These are phyloP conservation scores for Therioaphis trifolii DNA, from an alignment of 2,888 invertebrate genomes.

Conservation along the genomic window DNA sequence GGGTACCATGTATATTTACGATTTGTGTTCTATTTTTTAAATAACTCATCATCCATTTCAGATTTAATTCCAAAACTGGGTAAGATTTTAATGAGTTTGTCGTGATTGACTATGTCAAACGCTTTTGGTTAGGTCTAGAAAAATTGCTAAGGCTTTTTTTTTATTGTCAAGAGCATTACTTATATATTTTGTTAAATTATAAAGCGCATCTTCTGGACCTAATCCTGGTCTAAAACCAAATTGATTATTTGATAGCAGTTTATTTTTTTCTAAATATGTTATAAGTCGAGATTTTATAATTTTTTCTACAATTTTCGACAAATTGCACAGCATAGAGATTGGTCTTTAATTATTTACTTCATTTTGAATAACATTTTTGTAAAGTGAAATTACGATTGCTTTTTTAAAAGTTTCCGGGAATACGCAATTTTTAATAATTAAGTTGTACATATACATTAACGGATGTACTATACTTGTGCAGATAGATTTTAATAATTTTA, in stretches of 20 bases:
- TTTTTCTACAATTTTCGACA: background rate
- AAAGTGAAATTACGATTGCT: no score
- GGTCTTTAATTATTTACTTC: background rate
- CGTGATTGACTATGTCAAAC: background rate
- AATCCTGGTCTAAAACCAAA: constrained; percentile 18
- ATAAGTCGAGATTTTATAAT: background rate
- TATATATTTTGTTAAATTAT: constrained; percentile 4
- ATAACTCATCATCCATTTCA: no score
- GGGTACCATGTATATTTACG: no score
- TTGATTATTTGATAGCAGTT: no score
- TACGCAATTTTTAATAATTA: no score
- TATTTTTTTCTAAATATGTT: background rate
- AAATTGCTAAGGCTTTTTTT: constrained; percentile 6
- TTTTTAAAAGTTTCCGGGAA: background rate
- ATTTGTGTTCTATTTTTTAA: no score
- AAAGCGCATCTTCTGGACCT: constrained; percentile 9
- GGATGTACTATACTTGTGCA: no score
- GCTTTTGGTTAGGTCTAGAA: background rate
- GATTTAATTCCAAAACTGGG: constrained; percentile 16
- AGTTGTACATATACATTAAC: no score
- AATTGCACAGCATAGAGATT: background rate
- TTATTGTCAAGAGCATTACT: constrained; percentile 12
- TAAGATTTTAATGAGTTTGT: background rate
- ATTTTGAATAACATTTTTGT: no score
- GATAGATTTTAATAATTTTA: no score